Percentiles rank a stretch among this genome's conserved stretches.
Evolutionary conservation across 2,797 vertebrate species (phyloP).

Genomic region (Malacoraja senta): DNA sequence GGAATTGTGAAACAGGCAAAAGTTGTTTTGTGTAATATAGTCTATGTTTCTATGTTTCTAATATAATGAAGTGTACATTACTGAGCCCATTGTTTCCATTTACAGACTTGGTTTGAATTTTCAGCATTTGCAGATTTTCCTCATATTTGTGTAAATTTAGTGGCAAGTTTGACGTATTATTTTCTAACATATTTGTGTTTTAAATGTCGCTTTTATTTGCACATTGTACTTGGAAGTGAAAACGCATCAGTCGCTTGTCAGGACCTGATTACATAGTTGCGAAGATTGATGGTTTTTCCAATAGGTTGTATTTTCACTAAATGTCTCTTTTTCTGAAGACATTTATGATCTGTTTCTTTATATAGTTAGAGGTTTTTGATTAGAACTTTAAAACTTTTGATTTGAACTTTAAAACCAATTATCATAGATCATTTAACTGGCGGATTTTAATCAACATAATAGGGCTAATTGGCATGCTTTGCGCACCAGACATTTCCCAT

Average conservation of each 20-base stretch:
- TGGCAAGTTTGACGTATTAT: background rate
- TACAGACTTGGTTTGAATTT: background rate
- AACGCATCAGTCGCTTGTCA: background rate
- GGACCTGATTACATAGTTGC: background rate
- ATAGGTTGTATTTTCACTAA: background rate
- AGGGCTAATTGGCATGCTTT: background rate
- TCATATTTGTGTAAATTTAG: background rate
- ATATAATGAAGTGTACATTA: background rate
- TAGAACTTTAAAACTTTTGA: background rate
- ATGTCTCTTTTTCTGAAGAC: background rate
- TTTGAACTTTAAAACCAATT: background rate
- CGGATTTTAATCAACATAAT: slow-evolving; percentile 14
- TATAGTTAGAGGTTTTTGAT: background rate
- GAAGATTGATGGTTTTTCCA: background rate
- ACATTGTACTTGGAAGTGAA: background rate
- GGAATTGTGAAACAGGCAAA: background rate
- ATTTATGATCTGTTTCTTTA: background rate
- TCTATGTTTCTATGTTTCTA: no score
- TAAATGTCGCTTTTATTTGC: background rate
- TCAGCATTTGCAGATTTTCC: background rate
- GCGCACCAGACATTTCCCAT: slow-evolving; percentile 30
- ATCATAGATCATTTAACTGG: background rate
- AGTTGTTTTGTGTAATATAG: background rate
- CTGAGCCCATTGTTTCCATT: background rate
- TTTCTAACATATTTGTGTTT: background rate